These are phyloP conservation scores for Odontocolon sp. DNA, from an alignment of 2,888 invertebrate species.

Conservation along the genomic window DNA sequence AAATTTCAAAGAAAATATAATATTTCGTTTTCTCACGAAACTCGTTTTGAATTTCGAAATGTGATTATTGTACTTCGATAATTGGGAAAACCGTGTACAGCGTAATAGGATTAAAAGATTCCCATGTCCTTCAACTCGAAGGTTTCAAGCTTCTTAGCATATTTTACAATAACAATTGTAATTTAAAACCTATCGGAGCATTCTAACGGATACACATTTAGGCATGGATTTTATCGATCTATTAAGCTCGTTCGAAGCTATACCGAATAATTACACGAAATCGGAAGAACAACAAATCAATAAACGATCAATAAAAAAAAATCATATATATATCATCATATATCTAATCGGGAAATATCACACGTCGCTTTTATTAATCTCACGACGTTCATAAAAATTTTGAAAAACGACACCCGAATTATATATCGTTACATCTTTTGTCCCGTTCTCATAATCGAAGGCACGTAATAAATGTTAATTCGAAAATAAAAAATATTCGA, in stretches of 20 bases:
- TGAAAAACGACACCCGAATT: slow-evolving; percentile 23
- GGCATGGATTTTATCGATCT: slow-evolving; percentile 43
- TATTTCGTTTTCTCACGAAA: neutral
- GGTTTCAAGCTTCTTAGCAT: slow-evolving; percentile 22
- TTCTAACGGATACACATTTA: slow-evolving; percentile 49
- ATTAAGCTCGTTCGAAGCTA: slow-evolving; percentile 52
- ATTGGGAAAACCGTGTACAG: slow-evolving; percentile 10
- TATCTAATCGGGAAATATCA: slow-evolving; percentile 21
- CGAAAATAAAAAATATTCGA: slow-evolving; percentile 3
- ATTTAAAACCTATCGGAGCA: slow-evolving; percentile 18
- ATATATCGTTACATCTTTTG: slow-evolving; percentile 4
- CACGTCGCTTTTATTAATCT: slow-evolving; percentile 1
- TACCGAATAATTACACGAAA: slow-evolving; percentile 44
- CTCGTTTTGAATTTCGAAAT: neutral
- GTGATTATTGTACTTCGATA: slow-evolving; percentile 28
- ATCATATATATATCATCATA: too few relatives aligned
- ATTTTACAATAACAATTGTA: neutral
- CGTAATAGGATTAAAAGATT: slow-evolving; percentile 4
- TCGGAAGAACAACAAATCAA: slow-evolving; percentile 25
- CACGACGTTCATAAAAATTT: slow-evolving; percentile 28
- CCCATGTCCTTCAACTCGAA: slow-evolving; percentile 1
- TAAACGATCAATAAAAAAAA: too few relatives aligned
- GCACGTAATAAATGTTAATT: slow-evolving; percentile 54
- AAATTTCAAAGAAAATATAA: neutral
- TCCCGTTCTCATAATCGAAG: slow-evolving; percentile 38